Base-by-base conservation (phyloP, 1,140 invertebrate species). In the Temnothorax longispinosus region DNA sequence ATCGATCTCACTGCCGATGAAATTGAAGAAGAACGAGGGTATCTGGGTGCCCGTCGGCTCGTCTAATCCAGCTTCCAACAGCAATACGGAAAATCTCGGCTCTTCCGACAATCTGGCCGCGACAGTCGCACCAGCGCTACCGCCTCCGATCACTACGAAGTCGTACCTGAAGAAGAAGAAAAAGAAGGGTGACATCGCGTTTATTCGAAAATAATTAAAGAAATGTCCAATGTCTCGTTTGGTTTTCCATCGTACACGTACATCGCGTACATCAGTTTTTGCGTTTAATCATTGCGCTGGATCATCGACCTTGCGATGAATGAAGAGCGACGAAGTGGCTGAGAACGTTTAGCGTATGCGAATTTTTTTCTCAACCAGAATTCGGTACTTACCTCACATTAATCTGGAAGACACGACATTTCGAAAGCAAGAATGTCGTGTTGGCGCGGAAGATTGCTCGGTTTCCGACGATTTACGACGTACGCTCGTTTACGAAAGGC, bases 141-240 rank as follows among this genome's bases (percentile, higher is more conserved):
- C 98, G 5, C 97, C 98, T 1, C 98, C 98, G 76, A 99, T 97
- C 35, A 98, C 97, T 87, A 98, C 97, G 95, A 98, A 98, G 94
- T 98, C 98, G 94, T 98, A 98, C 90, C 96, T 97, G 92, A 64
- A 94, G 92, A 86, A 56, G 76, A 18, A 62, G 10, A 38, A 35
- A 44, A 4, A 21, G 8, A 15, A 27, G 27, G 27, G 27, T 7
- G 18, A 41, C 35, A 62, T 11, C 21, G 18, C 3, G 21, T 47
- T 32, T 27, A 44, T 44, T 67, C 1, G 0, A 44, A 67, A 41
- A 65, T 2, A 15, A n/a, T 27, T 27, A 27, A 0, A 44, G n/a
- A 44, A 69, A 69, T 69, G 4, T 69, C 27, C 54, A 21, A 41
- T 38, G n/a, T 13, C 11, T 56, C 11, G 7, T 41, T 11, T 6